These are phyloP conservation scores for Polypedilum pembai DNA, from an alignment of 1,140 invertebrate genomes.

Conservation along the genomic window DNA sequence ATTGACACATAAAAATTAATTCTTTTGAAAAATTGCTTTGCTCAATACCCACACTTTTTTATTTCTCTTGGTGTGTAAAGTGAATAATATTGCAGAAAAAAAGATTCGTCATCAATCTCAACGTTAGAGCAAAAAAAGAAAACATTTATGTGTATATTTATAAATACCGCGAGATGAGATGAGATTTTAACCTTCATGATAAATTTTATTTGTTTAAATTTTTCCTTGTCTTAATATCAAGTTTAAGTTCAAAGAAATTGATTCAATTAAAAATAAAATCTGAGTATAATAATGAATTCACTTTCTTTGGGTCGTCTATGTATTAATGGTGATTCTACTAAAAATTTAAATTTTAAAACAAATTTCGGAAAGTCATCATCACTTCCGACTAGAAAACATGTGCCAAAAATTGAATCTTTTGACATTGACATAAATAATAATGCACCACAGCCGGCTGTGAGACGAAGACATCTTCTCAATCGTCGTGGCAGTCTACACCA, in stretches of 20 bases:
- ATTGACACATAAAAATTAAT: too few species aligned
- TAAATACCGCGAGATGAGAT: constrained; percentile 3
- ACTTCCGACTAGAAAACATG: not conserved
- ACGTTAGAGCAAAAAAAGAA: too few species aligned
- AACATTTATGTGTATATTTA: not conserved
- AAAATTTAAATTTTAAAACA: constrained; percentile 33
- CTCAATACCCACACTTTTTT: too few species aligned
- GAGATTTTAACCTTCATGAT: not conserved
- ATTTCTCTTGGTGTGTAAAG: too few species aligned
- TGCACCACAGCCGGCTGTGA: not conserved
- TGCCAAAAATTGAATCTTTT: not conserved
- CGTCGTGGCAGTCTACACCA: constrained; percentile 40
- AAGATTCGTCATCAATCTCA: too few species aligned
- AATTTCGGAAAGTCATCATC: constrained; percentile 34
- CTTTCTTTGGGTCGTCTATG: constrained; percentile 36
- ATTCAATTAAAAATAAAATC: not conserved
- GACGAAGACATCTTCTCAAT: constrained; percentile 34
- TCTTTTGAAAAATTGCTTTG: too few species aligned
- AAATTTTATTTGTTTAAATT: not conserved
- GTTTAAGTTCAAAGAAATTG: too few species aligned
- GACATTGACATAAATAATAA: constrained; percentile 20
- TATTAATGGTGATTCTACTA: constrained; percentile 24
- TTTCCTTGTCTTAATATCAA: not conserved
- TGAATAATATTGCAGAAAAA: too few species aligned
- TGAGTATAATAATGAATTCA: constrained; percentile 32